These are phyloP conservation scores for Apis cerana DNA, from an alignment of 1,140 invertebrate genomes.

Conservation along the genomic window DNA sequence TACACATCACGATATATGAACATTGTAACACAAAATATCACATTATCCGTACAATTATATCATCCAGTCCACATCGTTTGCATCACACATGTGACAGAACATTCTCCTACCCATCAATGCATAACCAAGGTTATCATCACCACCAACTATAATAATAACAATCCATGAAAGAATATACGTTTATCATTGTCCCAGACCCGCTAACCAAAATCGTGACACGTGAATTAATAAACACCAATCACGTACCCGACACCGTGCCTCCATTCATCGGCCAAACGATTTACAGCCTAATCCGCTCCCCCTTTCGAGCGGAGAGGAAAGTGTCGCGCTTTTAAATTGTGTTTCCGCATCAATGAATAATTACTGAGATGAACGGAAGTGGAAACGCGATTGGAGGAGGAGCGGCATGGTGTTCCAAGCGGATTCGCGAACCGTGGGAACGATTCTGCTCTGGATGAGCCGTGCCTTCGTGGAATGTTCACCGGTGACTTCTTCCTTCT, in stretches of 20 bases:
- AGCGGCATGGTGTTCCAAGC: slow-evolving; percentile 18
- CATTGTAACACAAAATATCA: too few species aligned
- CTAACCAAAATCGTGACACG: neutral
- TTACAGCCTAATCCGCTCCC: slow-evolving; percentile 9
- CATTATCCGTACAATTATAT: too few species aligned
- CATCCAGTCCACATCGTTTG: too few species aligned
- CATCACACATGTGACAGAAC: too few species aligned
- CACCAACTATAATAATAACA: too few species aligned
- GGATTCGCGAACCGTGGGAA: slow-evolving; percentile 58
- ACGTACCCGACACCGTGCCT: neutral
- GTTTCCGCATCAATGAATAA: slow-evolving; percentile 46
- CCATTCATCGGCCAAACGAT: neutral
- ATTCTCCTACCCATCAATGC: too few species aligned
- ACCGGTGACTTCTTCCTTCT: slow-evolving; percentile 57
- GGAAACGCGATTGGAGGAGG: slow-evolving; percentile 51
- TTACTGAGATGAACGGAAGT: slow-evolving; percentile 49
- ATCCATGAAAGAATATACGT: neutral
- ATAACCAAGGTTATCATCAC: too few species aligned
- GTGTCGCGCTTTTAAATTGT: slow-evolving; percentile 45
- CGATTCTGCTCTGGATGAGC: slow-evolving; percentile 50
- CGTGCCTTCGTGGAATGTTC: slow-evolving; percentile 55
- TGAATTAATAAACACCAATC: slow-evolving; percentile 14
- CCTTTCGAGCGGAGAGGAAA: slow-evolving; percentile 23
- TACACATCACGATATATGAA: too few species aligned
- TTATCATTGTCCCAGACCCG: neutral